These are phyloP conservation scores for Hyphantria cunea DNA, from an alignment of 1,140 invertebrate species.

Conservation along the genomic window DNA sequence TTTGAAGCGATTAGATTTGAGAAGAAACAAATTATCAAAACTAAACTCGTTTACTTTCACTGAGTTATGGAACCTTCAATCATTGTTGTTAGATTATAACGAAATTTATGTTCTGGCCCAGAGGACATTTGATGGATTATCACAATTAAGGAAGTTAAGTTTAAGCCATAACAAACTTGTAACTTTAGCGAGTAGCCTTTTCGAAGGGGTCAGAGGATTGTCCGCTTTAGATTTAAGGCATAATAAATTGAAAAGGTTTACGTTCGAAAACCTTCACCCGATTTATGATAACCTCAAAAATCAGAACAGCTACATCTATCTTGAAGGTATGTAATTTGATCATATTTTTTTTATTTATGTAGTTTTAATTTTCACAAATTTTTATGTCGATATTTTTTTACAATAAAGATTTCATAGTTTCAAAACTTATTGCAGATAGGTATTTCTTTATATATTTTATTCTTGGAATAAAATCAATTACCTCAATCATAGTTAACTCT, in stretches of 20 bases:
- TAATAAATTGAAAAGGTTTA: slow-evolving; percentile 88
- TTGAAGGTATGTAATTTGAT: slow-evolving; percentile 90
- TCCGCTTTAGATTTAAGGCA: slow-evolving; percentile 87
- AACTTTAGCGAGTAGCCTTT: slow-evolving; percentile 84
- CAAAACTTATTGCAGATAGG: too few relatives aligned
- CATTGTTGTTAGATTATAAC: slow-evolving; percentile 89
- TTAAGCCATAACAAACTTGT: slow-evolving; percentile 89
- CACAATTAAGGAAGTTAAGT: slow-evolving; percentile 85
- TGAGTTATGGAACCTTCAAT: slow-evolving; percentile 86
- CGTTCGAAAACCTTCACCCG: slow-evolving; percentile 87
- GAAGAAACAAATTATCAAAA: slow-evolving; percentile 86
- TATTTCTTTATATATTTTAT: slow-evolving; percentile 11
- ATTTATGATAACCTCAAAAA: slow-evolving; percentile 89
- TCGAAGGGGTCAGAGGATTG: slow-evolving; percentile 85
- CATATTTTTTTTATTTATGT: too few relatives aligned
- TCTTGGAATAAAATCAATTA: slow-evolving; percentile 44
- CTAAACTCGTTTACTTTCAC: slow-evolving; percentile 88
- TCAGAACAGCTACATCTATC: slow-evolving; percentile 85
- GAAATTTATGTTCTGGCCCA: slow-evolving; percentile 84
- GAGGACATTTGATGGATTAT: slow-evolving; percentile 87
- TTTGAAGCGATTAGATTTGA: slow-evolving; percentile 86
- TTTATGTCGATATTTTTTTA: too few relatives aligned
- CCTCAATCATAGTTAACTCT: slow-evolving; percentile 21
- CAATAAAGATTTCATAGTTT: too few relatives aligned
- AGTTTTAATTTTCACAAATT: too few relatives aligned